Evolutionary conservation across 2,113 vertebrate species (phyloP).

Genomic region (Thunnus maccoyii): DNA sequence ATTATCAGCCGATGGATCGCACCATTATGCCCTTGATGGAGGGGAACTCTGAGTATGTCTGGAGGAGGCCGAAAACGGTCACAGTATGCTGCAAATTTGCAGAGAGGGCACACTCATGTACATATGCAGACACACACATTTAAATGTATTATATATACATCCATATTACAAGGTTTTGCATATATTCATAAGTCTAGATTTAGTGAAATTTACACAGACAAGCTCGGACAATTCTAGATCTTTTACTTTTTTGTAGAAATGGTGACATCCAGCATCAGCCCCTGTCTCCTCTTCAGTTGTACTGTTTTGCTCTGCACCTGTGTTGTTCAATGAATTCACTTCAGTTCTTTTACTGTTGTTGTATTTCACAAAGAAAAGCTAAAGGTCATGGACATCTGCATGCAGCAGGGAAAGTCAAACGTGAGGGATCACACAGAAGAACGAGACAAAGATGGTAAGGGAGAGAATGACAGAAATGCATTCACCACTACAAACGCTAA

Average conservation of each 20-base stretch:
- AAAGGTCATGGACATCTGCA: conserved; percentile 71
- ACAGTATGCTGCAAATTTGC: conserved; percentile 19
- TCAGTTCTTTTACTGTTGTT: conserved; percentile 15
- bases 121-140: background rate
- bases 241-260: background rate
- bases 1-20: conserved; percentile 70
- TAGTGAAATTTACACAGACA: background rate
- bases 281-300: background rate
- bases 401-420: conserved; percentile 36
- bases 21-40: conserved; percentile 81
- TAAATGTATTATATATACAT: conserved; percentile 9
- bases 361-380: conserved; percentile 20
- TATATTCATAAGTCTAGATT: conserved; percentile 9
- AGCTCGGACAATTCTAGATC: background rate
- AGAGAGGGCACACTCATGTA: conserved; percentile 2
- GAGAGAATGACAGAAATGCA: conserved; percentile 65
- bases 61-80: conserved; percentile 43
- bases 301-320: conserved; percentile 4
- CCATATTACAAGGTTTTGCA: background rate
- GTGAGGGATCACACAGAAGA: conserved; percentile 3
- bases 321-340: conserved; percentile 14
- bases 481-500: conserved; percentile 70
- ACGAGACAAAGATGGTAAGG: conserved; percentile 33
- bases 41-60: conserved; percentile 64
- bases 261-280: background rate